Conservation (phyloP, 2,113 vertebrate species). For the Eulemur macaco region DNA sequence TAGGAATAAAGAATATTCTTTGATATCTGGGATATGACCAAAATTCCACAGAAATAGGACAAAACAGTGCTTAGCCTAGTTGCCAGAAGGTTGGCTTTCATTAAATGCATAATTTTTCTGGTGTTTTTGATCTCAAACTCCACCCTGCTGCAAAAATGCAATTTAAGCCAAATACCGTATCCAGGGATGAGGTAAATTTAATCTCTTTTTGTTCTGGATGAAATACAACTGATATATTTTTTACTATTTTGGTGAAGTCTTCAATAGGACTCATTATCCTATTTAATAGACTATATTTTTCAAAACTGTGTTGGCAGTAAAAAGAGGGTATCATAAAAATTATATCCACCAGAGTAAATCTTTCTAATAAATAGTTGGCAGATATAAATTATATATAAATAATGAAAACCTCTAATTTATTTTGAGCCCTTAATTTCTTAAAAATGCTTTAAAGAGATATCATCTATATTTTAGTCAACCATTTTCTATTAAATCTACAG, state of each 20-base stretch:
- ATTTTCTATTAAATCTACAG: neutral
- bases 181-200: slow-evolving; percentile 78
- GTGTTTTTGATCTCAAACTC: slow-evolving; percentile 80
- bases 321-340: slow-evolving; percentile 51
- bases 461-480: slow-evolving; percentile 22
- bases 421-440: neutral
- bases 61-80: slow-evolving; percentile 71
- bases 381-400: slow-evolving; percentile 48
- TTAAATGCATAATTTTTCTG: slow-evolving; percentile 79
- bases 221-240: slow-evolving; percentile 55
- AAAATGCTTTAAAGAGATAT: slow-evolving; percentile 6
- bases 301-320: slow-evolving; percentile 47
- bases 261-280: slow-evolving; percentile 38
- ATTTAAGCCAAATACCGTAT: slow-evolving; percentile 77
- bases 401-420: slow-evolving; percentile 41
- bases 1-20: slow-evolving; percentile 65
- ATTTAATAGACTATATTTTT: slow-evolving; percentile 52
- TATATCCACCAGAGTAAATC: slow-evolving; percentile 35
- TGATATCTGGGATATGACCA: slow-evolving; percentile 74
- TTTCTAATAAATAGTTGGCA: slow-evolving; percentile 52
- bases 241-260: slow-evolving; percentile 50
- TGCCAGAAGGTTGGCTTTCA: slow-evolving; percentile 81
- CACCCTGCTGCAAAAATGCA: slow-evolving; percentile 77
- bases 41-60: slow-evolving; percentile 78
- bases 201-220: slow-evolving; percentile 76